These are phyloP conservation scores for Colinus virginianus DNA, from an alignment of 2,113 vertebrate species.

Conservation along the genomic window DNA sequence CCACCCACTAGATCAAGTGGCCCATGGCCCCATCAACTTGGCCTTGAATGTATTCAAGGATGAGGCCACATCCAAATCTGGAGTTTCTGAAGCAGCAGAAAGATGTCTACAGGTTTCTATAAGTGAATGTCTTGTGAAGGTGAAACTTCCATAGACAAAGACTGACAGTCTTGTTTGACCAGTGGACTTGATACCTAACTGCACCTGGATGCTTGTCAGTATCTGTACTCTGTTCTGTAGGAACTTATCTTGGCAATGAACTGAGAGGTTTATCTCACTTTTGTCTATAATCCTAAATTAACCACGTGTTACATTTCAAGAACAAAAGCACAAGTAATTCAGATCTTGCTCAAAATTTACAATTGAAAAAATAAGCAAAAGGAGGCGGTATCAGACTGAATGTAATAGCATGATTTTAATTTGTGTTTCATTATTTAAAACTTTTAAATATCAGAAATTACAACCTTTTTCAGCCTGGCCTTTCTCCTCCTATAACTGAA, in stretches of 20 bases:
- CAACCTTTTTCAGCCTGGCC: background rate
- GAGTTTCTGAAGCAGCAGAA: background rate
- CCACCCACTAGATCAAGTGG: no score
- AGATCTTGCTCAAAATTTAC: background rate
- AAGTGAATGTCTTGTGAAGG: background rate
- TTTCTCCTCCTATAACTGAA: background rate
- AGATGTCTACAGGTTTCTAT: background rate
- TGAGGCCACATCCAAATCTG: background rate
- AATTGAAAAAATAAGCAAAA: background rate
- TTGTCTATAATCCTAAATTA: background rate
- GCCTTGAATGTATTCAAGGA: no score
- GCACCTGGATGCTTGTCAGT: background rate
- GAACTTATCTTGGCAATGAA: background rate
- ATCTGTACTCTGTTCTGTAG: background rate
- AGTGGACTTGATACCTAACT: background rate
- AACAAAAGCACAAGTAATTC: background rate
- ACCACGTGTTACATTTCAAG: background rate
- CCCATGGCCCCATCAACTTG: no score
- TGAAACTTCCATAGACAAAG: background rate
- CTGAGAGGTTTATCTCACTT: background rate
- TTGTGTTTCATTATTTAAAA: background rate
- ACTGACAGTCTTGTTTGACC: background rate
- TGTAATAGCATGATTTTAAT: background rate
- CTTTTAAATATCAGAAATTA: background rate
- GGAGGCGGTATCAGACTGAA: background rate